Base-by-base conservation (phyloP, 2,888 invertebrate species). In the Drosophila maculinotata region DNA sequence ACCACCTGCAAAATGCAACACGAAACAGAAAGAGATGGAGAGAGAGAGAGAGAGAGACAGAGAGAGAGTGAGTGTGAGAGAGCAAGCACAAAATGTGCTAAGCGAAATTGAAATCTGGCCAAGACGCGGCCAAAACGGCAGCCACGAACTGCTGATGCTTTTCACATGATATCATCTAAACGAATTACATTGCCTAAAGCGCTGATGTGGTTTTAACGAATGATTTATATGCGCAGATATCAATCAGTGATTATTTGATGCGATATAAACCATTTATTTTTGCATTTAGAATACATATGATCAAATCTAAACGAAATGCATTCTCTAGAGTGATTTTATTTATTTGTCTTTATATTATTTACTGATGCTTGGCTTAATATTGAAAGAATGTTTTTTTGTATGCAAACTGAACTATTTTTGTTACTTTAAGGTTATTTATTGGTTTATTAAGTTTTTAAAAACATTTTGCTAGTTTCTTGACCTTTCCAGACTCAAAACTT, bases 1-100 rank as follows among this genome's bases (percentile, higher is more conserved):
- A 98, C 98, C 33, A 98, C 98, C 98, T 98, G 84, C 52, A 41
- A 56, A 52, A 56, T 39, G 38, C 8, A 26, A 15, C 7, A 36
- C 1, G 12, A 25, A 23, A 54, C 15, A 36, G 36, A 41, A 17
- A 28, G 30, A n/a, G 7, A 36, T 6, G 25, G 20, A 14, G 10
- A 47, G 28, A 36, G 35, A 20, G 2, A 14, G 6, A 48, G 9
- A 12, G 9, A n/a, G 14, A 12, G 8, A 1, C 8, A 25, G 35
- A n/a, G 9, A 10, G 7, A 5, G 1, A 28, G 15, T 26, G 28
- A 23, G 33, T 5, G 25, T 42, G 45, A 38, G 9, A 9, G 2
- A 6, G 12, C 30, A 45, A 53, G 64, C 52, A 56, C 33, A 51
- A 60, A 70, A 36, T 68, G 49, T 62, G 72, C 35, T 58, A 59